Percentiles rank a stretch among this genome's conserved stretches.
Conservation (phyloP, 1,140 invertebrate species). For the Trinorchestia longiramus region DNA sequence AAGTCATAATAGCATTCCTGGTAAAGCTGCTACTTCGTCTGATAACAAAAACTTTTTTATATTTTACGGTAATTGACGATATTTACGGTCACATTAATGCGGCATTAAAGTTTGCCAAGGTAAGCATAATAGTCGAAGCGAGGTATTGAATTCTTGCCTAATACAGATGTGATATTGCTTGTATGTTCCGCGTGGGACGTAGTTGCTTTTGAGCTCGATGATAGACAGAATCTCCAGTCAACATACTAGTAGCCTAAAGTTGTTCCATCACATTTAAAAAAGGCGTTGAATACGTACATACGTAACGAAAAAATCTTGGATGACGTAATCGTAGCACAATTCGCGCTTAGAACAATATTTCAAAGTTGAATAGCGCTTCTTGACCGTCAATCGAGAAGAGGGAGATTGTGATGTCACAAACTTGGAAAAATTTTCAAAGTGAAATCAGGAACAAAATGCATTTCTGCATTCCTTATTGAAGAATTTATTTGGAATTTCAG, state of each 20-base stretch:
- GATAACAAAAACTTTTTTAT: no score
- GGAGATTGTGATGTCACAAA: neutral
- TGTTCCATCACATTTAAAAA: neutral
- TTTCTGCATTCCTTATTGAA: no score
- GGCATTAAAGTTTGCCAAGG: neutral
- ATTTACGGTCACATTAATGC: neutral
- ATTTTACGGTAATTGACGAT: neutral
- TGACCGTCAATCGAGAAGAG: neutral
- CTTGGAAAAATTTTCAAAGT: no score
- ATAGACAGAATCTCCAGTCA: neutral
- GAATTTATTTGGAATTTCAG: neutral
- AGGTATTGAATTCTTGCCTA: neutral
- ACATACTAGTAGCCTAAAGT: neutral
- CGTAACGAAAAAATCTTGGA: neutral
- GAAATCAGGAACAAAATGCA: no score
- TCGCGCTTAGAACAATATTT: neutral
- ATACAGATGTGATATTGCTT: neutral
- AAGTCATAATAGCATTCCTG: neutral
- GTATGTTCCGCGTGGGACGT: neutral
- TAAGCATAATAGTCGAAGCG: neutral
- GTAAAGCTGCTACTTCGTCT: no score
- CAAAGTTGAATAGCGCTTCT: neutral
- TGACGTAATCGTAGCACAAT: neutral
- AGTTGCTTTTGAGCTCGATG: neutral
- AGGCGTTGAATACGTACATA: neutral